Evolutionary conservation across 2,113 vertebrate species (phyloP), one percentile per base, ranked within the genome.

Genomic region (Tragelaphus buxtoni): DNA sequence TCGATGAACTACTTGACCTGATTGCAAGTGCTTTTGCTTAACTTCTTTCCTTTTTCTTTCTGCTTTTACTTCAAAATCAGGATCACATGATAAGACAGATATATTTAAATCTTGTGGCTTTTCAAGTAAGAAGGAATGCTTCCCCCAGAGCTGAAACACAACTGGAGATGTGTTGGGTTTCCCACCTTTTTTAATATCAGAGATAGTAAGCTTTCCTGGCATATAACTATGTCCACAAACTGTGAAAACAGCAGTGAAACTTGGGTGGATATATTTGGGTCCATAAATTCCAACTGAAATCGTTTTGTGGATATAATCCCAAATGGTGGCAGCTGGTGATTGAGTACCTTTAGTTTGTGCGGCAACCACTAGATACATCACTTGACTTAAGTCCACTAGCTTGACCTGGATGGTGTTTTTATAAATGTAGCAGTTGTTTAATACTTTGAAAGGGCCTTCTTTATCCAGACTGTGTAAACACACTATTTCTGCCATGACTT

Each of bases 131-230:
- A 99, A 99, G 1, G 98, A 98, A 92, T 99, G 99, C 82, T 99
- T 99, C n/a, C 99, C 99, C 99, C 99, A 99, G 55, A 99, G 99
- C 53, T 99, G 99, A 98, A 99, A 99, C 79, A 99, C 99, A 80
- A 99, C 99, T 0, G 99, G 99, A 45, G 99, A 99, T 83, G 99
- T 97, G 49, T 96, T 99, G 47, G 28, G 28, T 98, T 99, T 99
- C 32, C 99, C 99, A 26, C 98, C 98, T 55, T 98, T 99, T 95
- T 98, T 99, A 24, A 99, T 98, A 91, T 99, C 99, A 91, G 98
- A 99, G 97, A 99, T 98, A 0, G 99, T 99, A 90, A 99, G 99
- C 95, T 99, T 99, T 74, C 97, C 97, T 89, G 99, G 99, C 98
- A 99, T 97, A 14, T 99, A 99, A 90, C 98, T 99, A 69, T 99